Evolutionary conservation across 2,113 vertebrate species (phyloP).

Genomic region (Cyanoliseus patagonus): DNA sequence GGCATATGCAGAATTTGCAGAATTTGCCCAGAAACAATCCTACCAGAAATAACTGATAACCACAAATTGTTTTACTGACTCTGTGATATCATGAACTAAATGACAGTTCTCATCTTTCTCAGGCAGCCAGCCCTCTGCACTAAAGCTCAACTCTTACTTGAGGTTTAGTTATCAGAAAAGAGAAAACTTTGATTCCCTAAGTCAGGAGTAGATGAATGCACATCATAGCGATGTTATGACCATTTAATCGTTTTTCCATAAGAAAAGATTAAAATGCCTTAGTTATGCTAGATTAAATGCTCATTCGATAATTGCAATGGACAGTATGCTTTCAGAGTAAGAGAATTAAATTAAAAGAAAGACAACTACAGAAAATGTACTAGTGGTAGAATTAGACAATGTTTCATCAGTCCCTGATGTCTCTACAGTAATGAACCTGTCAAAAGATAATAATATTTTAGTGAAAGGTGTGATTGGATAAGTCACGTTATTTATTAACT

Average conservation of each 20-base stretch:
- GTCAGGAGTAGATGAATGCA: conserved; percentile 62
- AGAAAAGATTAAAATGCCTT: conserved; percentile 84
- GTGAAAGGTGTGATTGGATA: conserved; percentile 85
- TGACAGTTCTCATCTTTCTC: background rate
- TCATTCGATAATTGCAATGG: conserved; percentile 83
- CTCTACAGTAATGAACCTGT: conserved; percentile 91
- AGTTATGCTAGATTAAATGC: conserved; percentile 80
- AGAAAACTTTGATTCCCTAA: conserved; percentile 67
- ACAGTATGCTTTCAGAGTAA: conserved; percentile 85
- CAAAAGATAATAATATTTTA: conserved; percentile 89
- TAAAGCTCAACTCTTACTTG: conserved; percentile 15
- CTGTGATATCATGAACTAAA: background rate
- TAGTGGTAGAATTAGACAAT: conserved; percentile 81
- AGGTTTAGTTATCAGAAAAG: conserved; percentile 48
- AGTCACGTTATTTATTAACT: conserved; percentile 90
- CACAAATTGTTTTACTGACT: background rate
- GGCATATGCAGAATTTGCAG: background rate
- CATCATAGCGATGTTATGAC: conserved; percentile 68
- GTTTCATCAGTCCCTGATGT: conserved; percentile 75
- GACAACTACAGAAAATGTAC: conserved; percentile 80
- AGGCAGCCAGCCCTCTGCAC: background rate
- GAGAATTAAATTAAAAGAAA: conserved; percentile 87
- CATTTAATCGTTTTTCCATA: conserved; percentile 79
- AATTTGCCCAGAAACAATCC: background rate
- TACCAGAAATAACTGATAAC: background rate